Conservation (phyloP, 2,113 vertebrate genomes). For the Nothoprocta perdicaria region DNA sequence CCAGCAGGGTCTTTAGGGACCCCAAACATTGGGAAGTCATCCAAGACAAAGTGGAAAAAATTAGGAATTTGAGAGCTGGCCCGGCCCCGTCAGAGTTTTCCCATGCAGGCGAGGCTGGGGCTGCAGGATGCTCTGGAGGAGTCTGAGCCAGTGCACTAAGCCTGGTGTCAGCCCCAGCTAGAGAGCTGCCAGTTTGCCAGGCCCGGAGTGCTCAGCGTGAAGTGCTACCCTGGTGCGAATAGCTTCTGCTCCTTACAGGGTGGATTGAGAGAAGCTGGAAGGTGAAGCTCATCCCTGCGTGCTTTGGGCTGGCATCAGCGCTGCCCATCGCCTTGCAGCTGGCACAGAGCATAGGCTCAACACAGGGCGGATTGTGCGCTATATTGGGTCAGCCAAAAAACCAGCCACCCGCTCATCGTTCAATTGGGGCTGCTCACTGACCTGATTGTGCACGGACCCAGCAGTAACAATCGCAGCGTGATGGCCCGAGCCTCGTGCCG, state of each 20-base stretch:
- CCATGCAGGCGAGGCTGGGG: fast-evolving
- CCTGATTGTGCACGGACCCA: background rate
- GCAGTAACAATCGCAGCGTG: background rate
- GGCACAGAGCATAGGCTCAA: background rate
- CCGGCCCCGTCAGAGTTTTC: background rate
- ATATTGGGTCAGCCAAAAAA: background rate
- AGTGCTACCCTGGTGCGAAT: background rate
- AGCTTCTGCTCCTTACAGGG: background rate
- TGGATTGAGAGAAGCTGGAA: background rate
- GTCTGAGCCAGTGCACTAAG: background rate
- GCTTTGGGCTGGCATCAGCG: background rate
- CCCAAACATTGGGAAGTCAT: background rate
- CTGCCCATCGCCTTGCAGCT: background rate
- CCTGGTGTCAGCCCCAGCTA: background rate
- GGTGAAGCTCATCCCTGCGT: background rate
- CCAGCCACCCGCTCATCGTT: background rate
- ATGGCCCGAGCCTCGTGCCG: too few relatives aligned
- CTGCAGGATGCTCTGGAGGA: background rate
- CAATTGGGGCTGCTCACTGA: background rate
- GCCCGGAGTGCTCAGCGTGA: too few relatives aligned
- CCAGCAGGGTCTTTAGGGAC: background rate
- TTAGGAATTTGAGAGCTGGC: fast-evolving
- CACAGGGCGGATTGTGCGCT: background rate
- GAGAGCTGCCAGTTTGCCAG: too few relatives aligned
- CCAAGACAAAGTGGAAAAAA: background rate